A percentile compares a stretch with the other conserved stretches of the same genome.
Conservation (phyloP, 2,888 invertebrate genomes). For the Apamea monoglypha region DNA sequence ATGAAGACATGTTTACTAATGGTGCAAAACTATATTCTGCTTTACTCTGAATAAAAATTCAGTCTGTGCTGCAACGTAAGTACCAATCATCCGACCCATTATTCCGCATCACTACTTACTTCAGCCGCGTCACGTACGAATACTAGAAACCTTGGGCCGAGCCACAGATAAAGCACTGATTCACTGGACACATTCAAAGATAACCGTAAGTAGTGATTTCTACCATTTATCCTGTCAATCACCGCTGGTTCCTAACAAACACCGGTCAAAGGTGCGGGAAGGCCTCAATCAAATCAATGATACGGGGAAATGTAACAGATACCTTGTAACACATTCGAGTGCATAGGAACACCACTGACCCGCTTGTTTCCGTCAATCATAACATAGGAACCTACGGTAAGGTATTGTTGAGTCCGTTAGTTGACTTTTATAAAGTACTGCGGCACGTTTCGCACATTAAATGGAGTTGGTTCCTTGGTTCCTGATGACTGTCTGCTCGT, state of each 20-base stretch:
- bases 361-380: constrained; percentile 79
- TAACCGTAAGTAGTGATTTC: constrained; percentile 65
- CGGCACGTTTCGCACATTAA: constrained; percentile 62
- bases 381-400: constrained; percentile 52
- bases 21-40: not conserved
- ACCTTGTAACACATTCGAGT: constrained; percentile 66
- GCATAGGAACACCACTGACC: constrained; percentile 71
- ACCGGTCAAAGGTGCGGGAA: constrained; percentile 77
- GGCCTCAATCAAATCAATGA: constrained; percentile 70
- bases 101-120: constrained; percentile 33
- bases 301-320: constrained; percentile 71
- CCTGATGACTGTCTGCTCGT: constrained; percentile 63
- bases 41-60: constrained; percentile 26
- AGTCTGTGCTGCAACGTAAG: not conserved
- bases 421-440: constrained; percentile 54
- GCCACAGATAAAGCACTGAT: constrained; percentile 55
- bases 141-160: constrained; percentile 55
- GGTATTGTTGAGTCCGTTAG: constrained; percentile 65
- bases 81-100: constrained; percentile 24
- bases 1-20: not conserved
- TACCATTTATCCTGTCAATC: constrained; percentile 69
- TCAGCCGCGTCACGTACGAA: constrained; percentile 45
- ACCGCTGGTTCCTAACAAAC: constrained; percentile 64
- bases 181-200: constrained; percentile 64
- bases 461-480: constrained; percentile 52